Base-by-base conservation (phyloP, 2,888 invertebrate genomes). In the Campoletis raptor region DNA sequence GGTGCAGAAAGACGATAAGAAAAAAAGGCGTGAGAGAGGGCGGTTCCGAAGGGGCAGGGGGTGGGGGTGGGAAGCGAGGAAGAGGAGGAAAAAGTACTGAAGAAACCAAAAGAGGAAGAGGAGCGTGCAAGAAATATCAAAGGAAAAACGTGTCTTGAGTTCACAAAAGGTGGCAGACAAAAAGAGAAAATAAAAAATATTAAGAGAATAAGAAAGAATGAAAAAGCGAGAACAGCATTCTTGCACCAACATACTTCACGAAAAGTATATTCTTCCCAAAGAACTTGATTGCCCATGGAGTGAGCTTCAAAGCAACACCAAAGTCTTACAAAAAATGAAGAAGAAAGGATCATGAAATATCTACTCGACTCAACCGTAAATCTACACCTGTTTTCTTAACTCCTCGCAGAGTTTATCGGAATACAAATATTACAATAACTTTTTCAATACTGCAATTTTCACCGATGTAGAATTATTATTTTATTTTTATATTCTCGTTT, bases 111-210 rank as follows among this genome's bases (percentile, higher is more conserved):
- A 54, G 66, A 48, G 76, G 54, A 24, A 57, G 66, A 67, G 24
- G 30, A 40, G 83, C 67, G 57, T 72, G 77, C 77, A 73, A 67
- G 83, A 81, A 81, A 86, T 86, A 83, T 86, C 86, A 86, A 86
- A 86, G 81, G 80, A 83, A 76, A 40, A 80, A 86, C 85, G 83
- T 86, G 86, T 66, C 24, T 69, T 6, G 86, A 45, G 77, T 81
- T 48, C 12, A 21, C 42, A 61, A 80, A 45, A 36, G 66, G n/a
- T 77, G n/a, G 36, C 7, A 37, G 12, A 18, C 66, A 45, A 45
- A 30, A 36, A 66, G 4, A 36, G 7, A 15, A 18, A 37, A 6
- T 15, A 21, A 78, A 69, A 70, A n/a, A 30, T 1, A 30, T 21
- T 24, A 10, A 24, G 57, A 30, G 30, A 61, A 24, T 61, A 61